A percentile compares a stretch with the other conserved stretches of the same genome.
phyloP scores from a whole-genome alignment of 2,797 vertebrate species.

The Poeciliopsis presidionis region DNA sequence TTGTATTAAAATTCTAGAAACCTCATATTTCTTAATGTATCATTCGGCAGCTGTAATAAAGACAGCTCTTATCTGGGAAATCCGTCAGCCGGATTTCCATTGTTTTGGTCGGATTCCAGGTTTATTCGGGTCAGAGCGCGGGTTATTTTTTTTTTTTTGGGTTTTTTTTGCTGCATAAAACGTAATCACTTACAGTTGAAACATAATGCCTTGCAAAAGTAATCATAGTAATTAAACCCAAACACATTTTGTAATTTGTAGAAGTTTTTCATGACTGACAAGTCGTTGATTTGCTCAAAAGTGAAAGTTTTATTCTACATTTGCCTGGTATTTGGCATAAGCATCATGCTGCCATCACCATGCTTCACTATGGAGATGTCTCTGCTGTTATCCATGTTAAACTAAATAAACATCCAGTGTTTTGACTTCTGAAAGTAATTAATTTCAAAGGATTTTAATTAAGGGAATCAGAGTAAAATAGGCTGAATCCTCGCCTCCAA shows the following conservation, averaged over 20 bases:
- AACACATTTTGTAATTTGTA: background rate
- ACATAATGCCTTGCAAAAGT: background rate
- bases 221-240: background rate
- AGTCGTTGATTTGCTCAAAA: background rate
- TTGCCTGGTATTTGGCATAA: background rate
- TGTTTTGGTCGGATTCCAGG: slow-evolving; percentile 50
- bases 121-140: slow-evolving; percentile 61
- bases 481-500: background rate
- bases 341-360: background rate
- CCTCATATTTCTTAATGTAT: slow-evolving; percentile 56
- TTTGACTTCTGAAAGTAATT: background rate
- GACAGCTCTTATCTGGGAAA: slow-evolving; percentile 57
- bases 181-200: background rate
- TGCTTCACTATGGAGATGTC: background rate
- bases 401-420: background rate
- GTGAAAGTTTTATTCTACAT: background rate
- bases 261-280: background rate
- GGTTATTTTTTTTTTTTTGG: too few species aligned
- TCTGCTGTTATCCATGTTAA: background rate
- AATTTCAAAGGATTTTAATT: background rate
- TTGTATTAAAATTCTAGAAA: slow-evolving; percentile 74
- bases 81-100: slow-evolving; percentile 71
- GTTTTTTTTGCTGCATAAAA: background rate
- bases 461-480: background rate
- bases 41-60: slow-evolving; percentile 59